Base-by-base conservation (phyloP, 2,797 vertebrate species). In the Labeo calbasu region DNA sequence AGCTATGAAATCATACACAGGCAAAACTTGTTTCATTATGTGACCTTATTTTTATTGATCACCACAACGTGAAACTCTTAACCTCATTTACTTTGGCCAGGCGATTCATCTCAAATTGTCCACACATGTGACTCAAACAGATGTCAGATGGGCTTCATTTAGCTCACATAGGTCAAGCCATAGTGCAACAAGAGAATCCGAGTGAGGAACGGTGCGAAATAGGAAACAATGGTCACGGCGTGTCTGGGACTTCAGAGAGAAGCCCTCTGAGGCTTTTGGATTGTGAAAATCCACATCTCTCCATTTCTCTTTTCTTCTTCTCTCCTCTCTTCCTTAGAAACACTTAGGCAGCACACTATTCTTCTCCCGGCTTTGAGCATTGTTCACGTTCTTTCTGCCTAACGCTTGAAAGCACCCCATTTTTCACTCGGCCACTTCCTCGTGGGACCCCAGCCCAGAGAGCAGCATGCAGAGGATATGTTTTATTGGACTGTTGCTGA, bases 401-500 rank as follows among this genome's bases (percentile, higher is more conserved):
- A 93, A 94, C 94, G 94, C 94, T 93, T 93, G 94, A 95, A 94
- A 95, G 92, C 93, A 93, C 90, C 93, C 92, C 94, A 95, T 94
- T 94, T 94, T 93, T 94, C 93, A 94, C 92, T 92, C 93, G 89
- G 89, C 92, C 91, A 93, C 86, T 78, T 76, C 83, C 86, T 87
- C 86, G 91, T 91, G 95, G 95, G 93, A 94, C 93, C 71, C 84
- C 80, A 89, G 92, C 92, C 92, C 91, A 91, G 93, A 92, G 92
- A 93, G 91, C 92, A 92, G 93, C 93, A 93, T 92, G 91, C 92
- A 92, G 93, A 94, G 92, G 91, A 93, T 94, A 92, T 94, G 92
- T 95, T 95, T 95, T 94, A 95, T 95, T 95, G 93, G 93, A 94
- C 92, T 93, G 94, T 93, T 93, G 92, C 92, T 94, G 93, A 94